Evolutionary conservation across 2,797 vertebrate genomes (phyloP).

Genomic region (Sciurus vulgaris): DNA sequence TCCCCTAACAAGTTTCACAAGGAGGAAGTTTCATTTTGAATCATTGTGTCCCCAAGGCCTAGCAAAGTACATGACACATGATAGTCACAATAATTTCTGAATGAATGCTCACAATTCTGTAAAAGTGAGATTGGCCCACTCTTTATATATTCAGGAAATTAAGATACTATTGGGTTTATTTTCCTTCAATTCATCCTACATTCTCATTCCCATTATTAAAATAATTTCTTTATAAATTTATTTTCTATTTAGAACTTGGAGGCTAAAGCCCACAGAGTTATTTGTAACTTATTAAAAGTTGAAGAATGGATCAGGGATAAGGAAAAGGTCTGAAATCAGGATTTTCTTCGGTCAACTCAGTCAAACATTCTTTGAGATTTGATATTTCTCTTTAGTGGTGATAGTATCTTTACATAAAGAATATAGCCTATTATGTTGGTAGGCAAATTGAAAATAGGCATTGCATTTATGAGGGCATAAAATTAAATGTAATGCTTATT

Average conservation of each 20-base stretch:
- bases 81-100: not conserved
- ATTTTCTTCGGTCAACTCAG: slow-evolving; percentile 27
- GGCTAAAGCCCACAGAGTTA: not conserved
- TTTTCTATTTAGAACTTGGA: slow-evolving; percentile 9
- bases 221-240: not conserved
- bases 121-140: not conserved
- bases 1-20: not conserved
- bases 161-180: not conserved
- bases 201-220: not conserved
- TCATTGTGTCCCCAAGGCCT: not conserved
- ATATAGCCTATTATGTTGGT: slow-evolving; percentile 52
- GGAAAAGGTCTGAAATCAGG: not conserved
- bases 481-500: slow-evolving; percentile 73
- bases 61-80: not conserved
- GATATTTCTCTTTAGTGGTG: slow-evolving; percentile 54
- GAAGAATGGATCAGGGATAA: not conserved
- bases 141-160: not conserved
- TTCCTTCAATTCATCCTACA: slow-evolving; percentile 8
- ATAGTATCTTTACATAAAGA: slow-evolving; percentile 57
- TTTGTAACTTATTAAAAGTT: slow-evolving; percentile 51
- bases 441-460: slow-evolving; percentile 67
- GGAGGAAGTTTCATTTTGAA: not conserved
- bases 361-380: slow-evolving; percentile 7
- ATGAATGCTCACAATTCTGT: not conserved
- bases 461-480: slow-evolving; percentile 71